Base-by-base conservation (phyloP, 2,888 invertebrate genomes). In the Dione vanillae region DNA sequence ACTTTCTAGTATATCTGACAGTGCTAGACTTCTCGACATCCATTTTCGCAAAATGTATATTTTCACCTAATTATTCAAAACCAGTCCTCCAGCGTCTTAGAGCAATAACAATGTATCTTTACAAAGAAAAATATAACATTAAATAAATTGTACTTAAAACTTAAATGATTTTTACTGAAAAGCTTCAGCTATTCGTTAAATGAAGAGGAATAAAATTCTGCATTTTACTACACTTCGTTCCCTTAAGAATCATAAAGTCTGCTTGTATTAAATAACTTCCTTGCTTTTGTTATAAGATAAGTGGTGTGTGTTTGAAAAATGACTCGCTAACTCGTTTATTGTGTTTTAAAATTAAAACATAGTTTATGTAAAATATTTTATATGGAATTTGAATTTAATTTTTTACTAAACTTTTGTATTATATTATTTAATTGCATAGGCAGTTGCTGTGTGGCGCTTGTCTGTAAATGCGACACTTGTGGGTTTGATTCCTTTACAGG, bases 201-300 rank as follows among this genome's bases (percentile, higher is more conserved):
- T 68, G 52, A 52, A 45, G 68, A 43, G 49, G 62, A 68, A 54
- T 61, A 61, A 54, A 62, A 62, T 54, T 54, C 47, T 47, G 52
- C 62, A 54, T 54, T 68, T 62, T 27, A 68, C 54, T 54, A 45
- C 68, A 54, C 19, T 35, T 19, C 10, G 62, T 45, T 68, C 68
- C 68, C 62, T 45, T 35, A 62, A 62, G 62, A 20, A 45, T 62
- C 51, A 52, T 68, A 20, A 58, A 40, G 52, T 62, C 45, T 37
- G 68, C 51, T 54, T 51, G 62, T 49, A 61, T 54, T 62, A 51
- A 59, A 61, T 45, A 61, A n/a, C 62, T 51, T 51, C 64, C 64
- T 51, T 19, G 19, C 64, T 51, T 45, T 45, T 64, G 40, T 64
- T 64, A 64, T 40, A 51, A 51, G 64, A 64, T 64, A 64, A 64